These are phyloP conservation scores for Neomorphus geoffroyi DNA, from an alignment of 2,797 vertebrate genomes.

Conservation along the genomic window DNA sequence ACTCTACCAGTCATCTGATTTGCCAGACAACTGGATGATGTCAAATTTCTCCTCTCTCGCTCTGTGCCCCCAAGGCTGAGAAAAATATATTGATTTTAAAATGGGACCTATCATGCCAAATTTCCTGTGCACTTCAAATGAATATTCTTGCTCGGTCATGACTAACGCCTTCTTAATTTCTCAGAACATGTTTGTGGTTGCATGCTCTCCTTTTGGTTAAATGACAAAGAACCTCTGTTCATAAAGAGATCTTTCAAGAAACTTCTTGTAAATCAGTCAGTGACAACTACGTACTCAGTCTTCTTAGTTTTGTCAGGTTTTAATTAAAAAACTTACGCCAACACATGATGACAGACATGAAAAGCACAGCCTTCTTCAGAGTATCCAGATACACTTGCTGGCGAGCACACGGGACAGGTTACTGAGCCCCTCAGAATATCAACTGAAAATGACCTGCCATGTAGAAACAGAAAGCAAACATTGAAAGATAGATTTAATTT, in stretches of 20 bases:
- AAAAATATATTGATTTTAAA: conserved; percentile 41
- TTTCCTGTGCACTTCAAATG: conserved; percentile 31
- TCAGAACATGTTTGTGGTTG: neutral
- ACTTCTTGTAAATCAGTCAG: conserved; percentile 29
- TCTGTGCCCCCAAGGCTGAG: conserved; percentile 4
- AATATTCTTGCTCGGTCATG: neutral
- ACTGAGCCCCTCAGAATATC: neutral
- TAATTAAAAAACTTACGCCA: conserved; percentile 43
- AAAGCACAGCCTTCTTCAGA: neutral
- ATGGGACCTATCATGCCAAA: neutral
- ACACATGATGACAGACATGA: neutral
- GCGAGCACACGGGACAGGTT: neutral
- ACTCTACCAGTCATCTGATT: conserved; percentile 13
- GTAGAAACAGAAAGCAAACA: neutral
- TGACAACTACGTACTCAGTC: neutral
- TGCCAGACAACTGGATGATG: conserved; percentile 27
- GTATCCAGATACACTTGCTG: neutral
- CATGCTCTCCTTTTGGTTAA: neutral
- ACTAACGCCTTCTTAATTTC: conserved; percentile 22
- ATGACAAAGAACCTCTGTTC: conserved; percentile 7
- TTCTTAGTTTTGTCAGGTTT: conserved; percentile 26
- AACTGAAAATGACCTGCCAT: neutral
- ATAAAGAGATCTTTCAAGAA: conserved; percentile 34
- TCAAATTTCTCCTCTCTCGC: conserved; percentile 8
- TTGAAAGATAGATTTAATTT: neutral